Percentiles rank a stretch among this genome's conserved stretches.
Evolutionary conservation across 1,140 invertebrate genomes (phyloP).

Genomic region (Scylla paramamosain): DNA sequence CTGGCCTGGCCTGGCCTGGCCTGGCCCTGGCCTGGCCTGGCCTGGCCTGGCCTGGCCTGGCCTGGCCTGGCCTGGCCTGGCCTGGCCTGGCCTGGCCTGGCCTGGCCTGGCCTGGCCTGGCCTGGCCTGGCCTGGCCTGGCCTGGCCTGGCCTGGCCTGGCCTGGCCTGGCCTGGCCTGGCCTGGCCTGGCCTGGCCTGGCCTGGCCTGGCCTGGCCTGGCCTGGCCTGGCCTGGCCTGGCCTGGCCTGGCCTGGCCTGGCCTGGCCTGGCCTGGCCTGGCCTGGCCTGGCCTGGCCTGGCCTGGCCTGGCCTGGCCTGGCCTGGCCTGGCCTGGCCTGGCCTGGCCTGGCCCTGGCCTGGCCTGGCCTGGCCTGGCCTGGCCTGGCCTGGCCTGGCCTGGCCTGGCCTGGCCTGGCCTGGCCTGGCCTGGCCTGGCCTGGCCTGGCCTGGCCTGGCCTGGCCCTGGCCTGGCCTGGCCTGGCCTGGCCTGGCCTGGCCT

Average conservation of each 20-base stretch:
- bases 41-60: neutral
- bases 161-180: neutral
- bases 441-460: too few species aligned
- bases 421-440: too few species aligned
- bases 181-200: slow-evolving; percentile 25
- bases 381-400: too few species aligned
- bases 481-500: too few species aligned
- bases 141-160: neutral
- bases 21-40: neutral
- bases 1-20: neutral
- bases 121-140: neutral
- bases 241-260: neutral
- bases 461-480: too few species aligned
- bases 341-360: too few species aligned
- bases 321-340: neutral
- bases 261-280: neutral
- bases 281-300: neutral
- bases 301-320: too few species aligned
- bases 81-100: neutral
- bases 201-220: slow-evolving; percentile 62
- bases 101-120: neutral
- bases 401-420: too few species aligned
- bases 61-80: neutral
- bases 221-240: slow-evolving; percentile 56
- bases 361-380: too few species aligned